Conservation (phyloP, 2,113 vertebrate genomes). For the Oncorhynchus tshawytscha region DNA sequence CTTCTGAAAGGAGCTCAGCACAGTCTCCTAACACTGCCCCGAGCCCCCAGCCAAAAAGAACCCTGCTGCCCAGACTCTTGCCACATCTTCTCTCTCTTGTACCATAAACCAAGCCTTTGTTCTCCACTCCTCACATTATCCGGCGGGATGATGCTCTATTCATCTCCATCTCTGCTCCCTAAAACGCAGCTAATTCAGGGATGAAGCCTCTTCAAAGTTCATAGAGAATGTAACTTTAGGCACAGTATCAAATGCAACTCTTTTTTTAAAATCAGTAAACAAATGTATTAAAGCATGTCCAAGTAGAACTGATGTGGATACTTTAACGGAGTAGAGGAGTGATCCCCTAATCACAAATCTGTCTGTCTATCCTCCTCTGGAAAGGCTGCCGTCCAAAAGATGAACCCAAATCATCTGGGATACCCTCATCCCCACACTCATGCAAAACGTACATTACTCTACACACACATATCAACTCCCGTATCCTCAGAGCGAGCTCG, state of each 20-base stretch:
- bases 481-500: neutral
- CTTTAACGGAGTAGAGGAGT: no score
- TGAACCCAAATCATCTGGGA: neutral
- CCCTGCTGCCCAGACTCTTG: neutral
- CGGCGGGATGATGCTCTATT: neutral
- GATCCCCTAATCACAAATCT: neutral
- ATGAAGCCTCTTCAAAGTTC: constrained; percentile 7
- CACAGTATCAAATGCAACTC: neutral
- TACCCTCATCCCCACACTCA: neutral
- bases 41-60: constrained; percentile 18
- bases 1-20: constrained; percentile 20
- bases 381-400: neutral
- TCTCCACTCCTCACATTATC: neutral
- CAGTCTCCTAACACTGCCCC: constrained; percentile 21
- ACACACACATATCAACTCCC: neutral
- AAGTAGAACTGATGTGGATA: neutral
- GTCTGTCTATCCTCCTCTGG: neutral
- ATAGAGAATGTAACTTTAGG: neutral
- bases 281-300: neutral
- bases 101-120: constrained; percentile 22
- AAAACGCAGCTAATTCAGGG: neutral
- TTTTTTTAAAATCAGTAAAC: constrained; percentile 3
- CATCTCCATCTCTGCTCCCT: neutral
- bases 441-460: constrained; percentile 4
- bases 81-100: neutral